A percentile compares a stretch with the other conserved stretches of the same genome.
These are phyloP conservation scores for Leptinotarsa texana DNA, from an alignment of 1,140 invertebrate species.

Conservation along the genomic window DNA sequence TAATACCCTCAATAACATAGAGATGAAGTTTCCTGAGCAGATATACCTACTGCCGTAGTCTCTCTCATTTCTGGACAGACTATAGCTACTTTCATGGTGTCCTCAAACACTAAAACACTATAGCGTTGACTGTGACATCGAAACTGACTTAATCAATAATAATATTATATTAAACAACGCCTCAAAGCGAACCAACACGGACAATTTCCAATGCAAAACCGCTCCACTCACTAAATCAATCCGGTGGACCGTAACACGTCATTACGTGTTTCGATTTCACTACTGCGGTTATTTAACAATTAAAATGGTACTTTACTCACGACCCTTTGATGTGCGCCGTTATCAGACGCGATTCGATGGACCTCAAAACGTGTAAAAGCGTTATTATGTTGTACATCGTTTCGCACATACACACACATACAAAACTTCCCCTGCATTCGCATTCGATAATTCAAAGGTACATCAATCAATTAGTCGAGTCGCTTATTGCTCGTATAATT, in stretches of 20 bases:
- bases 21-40: too few relatives aligned
- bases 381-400: not conserved
- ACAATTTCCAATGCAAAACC: not conserved
- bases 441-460: not conserved
- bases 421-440: not conserved
- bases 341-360: not conserved
- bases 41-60: too few relatives aligned
- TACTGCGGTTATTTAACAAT: not conserved
- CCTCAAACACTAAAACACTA: too few relatives aligned
- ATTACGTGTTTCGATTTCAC: constrained; percentile 4
- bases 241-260: not conserved
- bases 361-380: constrained; percentile 2
- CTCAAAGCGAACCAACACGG: too few relatives aligned
- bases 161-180: too few relatives aligned
- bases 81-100: too few relatives aligned
- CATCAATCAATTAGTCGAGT: constrained; percentile 8
- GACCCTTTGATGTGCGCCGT: constrained; percentile 4
- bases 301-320: not conserved
- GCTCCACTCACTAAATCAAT: not conserved
- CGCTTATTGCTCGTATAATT: not conserved
- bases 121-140: too few relatives aligned
- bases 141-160: too few relatives aligned
- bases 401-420: not conserved
- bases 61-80: too few relatives aligned
- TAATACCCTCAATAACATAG: too few relatives aligned